phyloP scores from a whole-genome alignment of 2,888 invertebrate genomes.

The Drosophila basisetae region DNA sequence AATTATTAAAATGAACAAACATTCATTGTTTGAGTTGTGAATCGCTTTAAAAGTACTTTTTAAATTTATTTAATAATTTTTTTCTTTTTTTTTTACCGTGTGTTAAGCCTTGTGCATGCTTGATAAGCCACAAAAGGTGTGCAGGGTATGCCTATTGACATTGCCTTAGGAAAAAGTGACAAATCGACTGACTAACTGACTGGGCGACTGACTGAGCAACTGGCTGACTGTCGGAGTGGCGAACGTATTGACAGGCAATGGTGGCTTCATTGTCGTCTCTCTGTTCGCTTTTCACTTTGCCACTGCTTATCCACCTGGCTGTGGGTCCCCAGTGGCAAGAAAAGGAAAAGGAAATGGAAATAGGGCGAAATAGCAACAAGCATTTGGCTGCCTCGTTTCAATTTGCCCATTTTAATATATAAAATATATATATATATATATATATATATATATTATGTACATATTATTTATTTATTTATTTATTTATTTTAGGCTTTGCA shows the following conservation, averaged over 20 bases:
- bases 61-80: not conserved
- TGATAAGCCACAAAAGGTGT: not conserved
- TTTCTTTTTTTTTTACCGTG: not conserved
- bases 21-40: not conserved
- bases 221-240: constrained; percentile 30
- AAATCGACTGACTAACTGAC: constrained; percentile 42
- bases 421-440: constrained; percentile 28
- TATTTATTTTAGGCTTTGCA: constrained; percentile 51
- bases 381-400: constrained; percentile 56
- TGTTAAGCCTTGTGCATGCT: not conserved
- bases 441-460: not conserved
- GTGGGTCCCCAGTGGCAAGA: constrained; percentile 41
- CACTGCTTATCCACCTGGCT: constrained; percentile 46
- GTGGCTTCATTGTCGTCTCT: constrained; percentile 45
- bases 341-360: constrained; percentile 9
- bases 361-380: constrained; percentile 64
- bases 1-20: not conserved
- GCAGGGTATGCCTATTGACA: constrained; percentile 42
- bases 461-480: constrained; percentile 54
- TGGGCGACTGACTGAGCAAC: constrained; percentile 12
- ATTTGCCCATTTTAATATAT: constrained; percentile 67
- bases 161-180: constrained; percentile 45
- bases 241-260: constrained; percentile 47
- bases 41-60: not conserved
- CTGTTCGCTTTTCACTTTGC: constrained; percentile 17